Base-by-base conservation (phyloP, 2,797 vertebrate genomes). In the Silurus lanzhouensis region DNA sequence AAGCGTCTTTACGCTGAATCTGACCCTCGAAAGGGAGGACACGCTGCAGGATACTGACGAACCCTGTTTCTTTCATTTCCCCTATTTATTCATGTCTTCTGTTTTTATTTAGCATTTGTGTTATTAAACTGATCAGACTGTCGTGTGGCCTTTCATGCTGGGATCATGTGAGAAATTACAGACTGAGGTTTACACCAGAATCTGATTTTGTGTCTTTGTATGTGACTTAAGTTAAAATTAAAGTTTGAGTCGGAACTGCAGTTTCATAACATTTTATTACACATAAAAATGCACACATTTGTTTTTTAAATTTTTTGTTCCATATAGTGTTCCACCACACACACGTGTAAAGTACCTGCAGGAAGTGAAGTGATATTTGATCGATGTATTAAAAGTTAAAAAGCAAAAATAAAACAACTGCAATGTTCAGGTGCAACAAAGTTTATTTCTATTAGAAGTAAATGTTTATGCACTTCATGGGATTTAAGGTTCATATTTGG, bases 31-130 rank as follows among this genome's bases (percentile, higher is more conserved):
- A 96, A 96, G 89, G 91, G 92, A 88, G 92, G 88, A 1, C 93
- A 95, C 0, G 92, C 95, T 4, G 93, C 95, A 0, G 95, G 95
- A 1, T 96, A 95, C 91, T 95, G 90, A 95, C 58, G 5, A 46
- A 5, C 55, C 52, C 68, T n/a, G 0, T 78, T 38, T 38, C 38
- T 60, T 13, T 78, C 2, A 22, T 17, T 25, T 22, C 14, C 6
- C 5, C 9, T 52, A 48, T 80, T 52, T 66, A 52, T 52, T 14
- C n/a, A 25, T 52, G 22, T 52, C 61, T 48, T 66, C 44, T 48
- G 57, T 63, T 61, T 63, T 44, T 19, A 63, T 63, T 78, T 79
- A 79, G 31, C 1, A 61, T 61, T 22, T 44, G 22, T 46, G 31
- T 63, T 25, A 46, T 79, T 79, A 17, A 48, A 66, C 6, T 52